phyloP scores from a whole-genome alignment of 2,797 vertebrate genomes.

The Callimico goeldii region DNA sequence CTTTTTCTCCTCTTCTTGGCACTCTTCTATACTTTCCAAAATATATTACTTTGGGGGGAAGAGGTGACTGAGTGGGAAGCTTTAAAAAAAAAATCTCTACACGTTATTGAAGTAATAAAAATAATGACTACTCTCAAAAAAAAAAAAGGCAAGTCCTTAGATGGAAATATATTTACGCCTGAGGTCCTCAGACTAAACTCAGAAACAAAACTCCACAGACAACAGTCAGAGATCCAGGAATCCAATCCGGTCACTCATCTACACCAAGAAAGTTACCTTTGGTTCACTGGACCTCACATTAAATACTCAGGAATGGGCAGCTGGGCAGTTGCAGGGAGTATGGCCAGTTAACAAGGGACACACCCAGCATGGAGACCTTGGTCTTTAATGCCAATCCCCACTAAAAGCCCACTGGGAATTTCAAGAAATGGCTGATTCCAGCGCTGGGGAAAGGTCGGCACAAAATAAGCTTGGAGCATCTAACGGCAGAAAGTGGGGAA shows the following conservation, averaged over 20 bases:
- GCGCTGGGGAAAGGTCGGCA: neutral
- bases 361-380: fast-evolving
- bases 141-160: neutral
- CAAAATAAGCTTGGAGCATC: neutral
- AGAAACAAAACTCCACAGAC: neutral
- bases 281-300: neutral
- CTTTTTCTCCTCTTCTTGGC: conserved; percentile 47
- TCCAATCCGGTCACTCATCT: neutral
- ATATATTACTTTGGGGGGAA: neutral
- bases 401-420: neutral
- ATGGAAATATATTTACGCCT: neutral
- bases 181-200: neutral
- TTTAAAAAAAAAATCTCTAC: neutral
- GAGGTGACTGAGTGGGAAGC: neutral
- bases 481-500: neutral
- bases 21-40: conserved; percentile 59
- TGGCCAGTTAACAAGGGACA: neutral
- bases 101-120: neutral
- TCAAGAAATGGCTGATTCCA: neutral
- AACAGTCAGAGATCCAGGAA: neutral
- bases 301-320: neutral
- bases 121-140: neutral
- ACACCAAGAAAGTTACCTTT: neutral
- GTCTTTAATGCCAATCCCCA: neutral
- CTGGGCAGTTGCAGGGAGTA: neutral